phyloP scores from a whole-genome alignment of 2,797 vertebrate species.

The Lophius americanus region DNA sequence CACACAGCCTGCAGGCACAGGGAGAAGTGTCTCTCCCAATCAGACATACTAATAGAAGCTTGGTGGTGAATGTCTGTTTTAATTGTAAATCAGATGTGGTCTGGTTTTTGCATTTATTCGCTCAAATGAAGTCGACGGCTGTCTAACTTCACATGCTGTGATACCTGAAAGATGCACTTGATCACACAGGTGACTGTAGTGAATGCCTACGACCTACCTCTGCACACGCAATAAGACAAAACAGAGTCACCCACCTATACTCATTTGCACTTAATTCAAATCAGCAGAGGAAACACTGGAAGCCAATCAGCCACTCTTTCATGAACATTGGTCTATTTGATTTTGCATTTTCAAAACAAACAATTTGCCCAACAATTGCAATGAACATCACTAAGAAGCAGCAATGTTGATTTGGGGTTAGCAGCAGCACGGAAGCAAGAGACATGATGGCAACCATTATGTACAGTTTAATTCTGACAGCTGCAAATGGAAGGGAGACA shows the following conservation, averaged over 20 bases:
- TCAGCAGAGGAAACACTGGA: constrained; percentile 60
- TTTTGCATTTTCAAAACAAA: constrained; percentile 77
- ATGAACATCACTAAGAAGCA: constrained; percentile 67
- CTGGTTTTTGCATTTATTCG: constrained; percentile 39
- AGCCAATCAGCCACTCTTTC: constrained; percentile 72
- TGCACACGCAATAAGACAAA: constrained; percentile 20
- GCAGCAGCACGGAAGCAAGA: constrained; percentile 73
- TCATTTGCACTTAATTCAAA: constrained; percentile 69
- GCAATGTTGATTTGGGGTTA: constrained; percentile 76
- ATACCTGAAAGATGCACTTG: constrained; percentile 24
- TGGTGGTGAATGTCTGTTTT: constrained; percentile 57
- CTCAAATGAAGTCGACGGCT: constrained; percentile 33
- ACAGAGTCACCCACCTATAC: constrained; percentile 44
- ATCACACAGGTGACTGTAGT: not conserved
- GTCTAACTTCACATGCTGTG: constrained; percentile 16
- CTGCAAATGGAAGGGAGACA: constrained; percentile 74
- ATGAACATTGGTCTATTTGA: constrained; percentile 58
- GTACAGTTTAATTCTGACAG: constrained; percentile 80
- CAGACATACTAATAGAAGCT: constrained; percentile 60
- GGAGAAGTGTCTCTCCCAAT: constrained; percentile 63
- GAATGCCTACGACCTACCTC: constrained; percentile 24
- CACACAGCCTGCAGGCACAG: constrained; percentile 62
- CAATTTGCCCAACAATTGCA: constrained; percentile 74
- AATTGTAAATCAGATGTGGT: constrained; percentile 61
- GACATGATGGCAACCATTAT: constrained; percentile 75